Evolutionary conservation across 2,888 invertebrate species (phyloP).

Genomic region (Drosophila ustulata): DNA sequence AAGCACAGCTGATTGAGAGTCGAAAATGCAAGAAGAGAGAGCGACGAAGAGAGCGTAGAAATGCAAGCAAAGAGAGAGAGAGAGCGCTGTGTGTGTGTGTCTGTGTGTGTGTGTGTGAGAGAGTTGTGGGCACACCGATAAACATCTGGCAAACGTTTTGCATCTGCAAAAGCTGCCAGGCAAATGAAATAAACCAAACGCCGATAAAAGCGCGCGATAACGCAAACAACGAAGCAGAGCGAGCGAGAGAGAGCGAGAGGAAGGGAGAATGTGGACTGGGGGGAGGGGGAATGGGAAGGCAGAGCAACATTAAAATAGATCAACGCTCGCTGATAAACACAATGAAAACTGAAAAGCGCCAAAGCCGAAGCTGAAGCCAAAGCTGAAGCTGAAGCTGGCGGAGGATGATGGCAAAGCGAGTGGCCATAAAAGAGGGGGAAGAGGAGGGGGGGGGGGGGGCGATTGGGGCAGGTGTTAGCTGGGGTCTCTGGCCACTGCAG

Average conservation of each 20-base stretch:
- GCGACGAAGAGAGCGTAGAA: constrained; percentile 16
- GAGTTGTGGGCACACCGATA: constrained; percentile 50
- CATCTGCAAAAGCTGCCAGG: constrained; percentile 74
- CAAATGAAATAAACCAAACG: constrained; percentile 78
- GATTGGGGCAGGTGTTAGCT: constrained; percentile 43
- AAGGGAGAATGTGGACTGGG: constrained; percentile 16
- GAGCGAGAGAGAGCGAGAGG: constrained; percentile 23
- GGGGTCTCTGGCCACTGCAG: constrained; percentile 31
- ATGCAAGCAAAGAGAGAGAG: constrained; percentile 14
- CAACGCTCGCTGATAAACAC: constrained; percentile 68
- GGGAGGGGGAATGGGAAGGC: constrained; percentile 16
- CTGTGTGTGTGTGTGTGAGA: constrained; percentile 9
- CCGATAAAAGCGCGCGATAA: constrained; percentile 62
- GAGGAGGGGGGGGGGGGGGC: background rate
- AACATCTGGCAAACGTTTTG: constrained; percentile 66
- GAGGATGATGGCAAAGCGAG: constrained; percentile 7
- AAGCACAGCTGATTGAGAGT: constrained; percentile 65
- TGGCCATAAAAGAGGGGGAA: constrained; percentile 14
- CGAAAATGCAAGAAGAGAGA: constrained; percentile 9
- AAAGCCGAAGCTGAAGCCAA: constrained; percentile 49
- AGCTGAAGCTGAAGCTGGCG: constrained; percentile 41
- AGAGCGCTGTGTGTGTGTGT: constrained; percentile 1
- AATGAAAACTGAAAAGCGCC: constrained; percentile 65
- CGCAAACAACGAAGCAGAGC: constrained; percentile 5
- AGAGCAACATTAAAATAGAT: constrained; percentile 74